These are phyloP conservation scores for Heliothis virescens DNA, from an alignment of 1,140 invertebrate genomes.

Conservation along the genomic window DNA sequence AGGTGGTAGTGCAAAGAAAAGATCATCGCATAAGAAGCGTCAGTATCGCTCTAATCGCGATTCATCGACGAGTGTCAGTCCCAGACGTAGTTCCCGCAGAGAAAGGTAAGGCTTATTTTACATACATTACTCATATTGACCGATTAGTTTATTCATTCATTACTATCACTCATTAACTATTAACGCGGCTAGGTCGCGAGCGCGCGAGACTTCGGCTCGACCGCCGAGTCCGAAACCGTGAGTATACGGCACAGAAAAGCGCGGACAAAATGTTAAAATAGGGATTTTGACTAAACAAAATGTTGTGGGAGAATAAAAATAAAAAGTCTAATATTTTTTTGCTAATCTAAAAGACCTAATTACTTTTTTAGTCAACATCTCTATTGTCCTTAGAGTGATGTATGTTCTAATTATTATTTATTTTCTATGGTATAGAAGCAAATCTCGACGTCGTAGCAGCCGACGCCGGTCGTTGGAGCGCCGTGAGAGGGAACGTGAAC, in stretches of 20 bases:
- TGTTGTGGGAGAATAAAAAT: background rate
- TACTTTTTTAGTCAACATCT: too few species aligned
- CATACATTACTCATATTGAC: background rate
- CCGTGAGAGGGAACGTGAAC: conserved; percentile 83
- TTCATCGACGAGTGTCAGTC: conserved; percentile 89
- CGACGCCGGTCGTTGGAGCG: conserved; percentile 81
- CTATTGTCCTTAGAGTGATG: too few species aligned
- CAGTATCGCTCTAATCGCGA: conserved; percentile 95
- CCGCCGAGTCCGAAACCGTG: conserved; percentile 36
- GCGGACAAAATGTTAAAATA: too few species aligned
- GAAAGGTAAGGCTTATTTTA: conserved; percentile 72
- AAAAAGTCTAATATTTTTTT: too few species aligned
- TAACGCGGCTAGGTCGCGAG: conserved; percentile 38
- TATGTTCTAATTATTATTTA: background rate
- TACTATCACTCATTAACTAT: conserved; percentile 21
- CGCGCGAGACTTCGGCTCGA: conserved; percentile 28
- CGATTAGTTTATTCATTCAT: background rate
- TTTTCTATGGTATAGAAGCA: conserved; percentile 66
- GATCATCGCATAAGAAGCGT: conserved; percentile 85
- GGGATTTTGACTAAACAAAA: background rate
- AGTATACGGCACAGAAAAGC: conserved; percentile 4
- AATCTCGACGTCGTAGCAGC: conserved; percentile 77
- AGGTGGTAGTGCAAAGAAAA: conserved; percentile 81
- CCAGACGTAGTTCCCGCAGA: conserved; percentile 80
- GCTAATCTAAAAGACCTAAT: too few species aligned